Percentiles rank a stretch among this genome's conserved stretches.
Conservation (phyloP, 53 echinoderm and acorn worm genomes). For the Apostichopus leukothele region DNA sequence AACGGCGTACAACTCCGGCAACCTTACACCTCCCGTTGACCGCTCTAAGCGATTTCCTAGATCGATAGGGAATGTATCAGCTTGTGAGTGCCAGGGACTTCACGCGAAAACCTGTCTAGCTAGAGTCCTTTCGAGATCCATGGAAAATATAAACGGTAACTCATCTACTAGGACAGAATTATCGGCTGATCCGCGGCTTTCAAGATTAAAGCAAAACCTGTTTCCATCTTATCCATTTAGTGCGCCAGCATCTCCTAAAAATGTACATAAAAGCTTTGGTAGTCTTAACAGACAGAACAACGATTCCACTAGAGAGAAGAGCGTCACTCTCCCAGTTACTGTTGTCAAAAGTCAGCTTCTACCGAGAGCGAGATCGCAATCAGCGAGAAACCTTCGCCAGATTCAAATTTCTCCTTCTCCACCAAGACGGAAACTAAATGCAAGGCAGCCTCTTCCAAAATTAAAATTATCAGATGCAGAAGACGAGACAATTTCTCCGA, state of each 20-base stretch:
- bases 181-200: not conserved
- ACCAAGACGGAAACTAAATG: conserved; percentile 2
- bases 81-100: conserved; percentile 9
- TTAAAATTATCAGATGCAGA: conserved; percentile 19
- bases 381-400: conserved; percentile 18
- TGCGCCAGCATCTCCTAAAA: conserved; percentile 24
- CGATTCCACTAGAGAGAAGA: not conserved
- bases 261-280: conserved; percentile 8
- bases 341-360: conserved; percentile 15
- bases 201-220: not conserved
- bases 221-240: conserved; percentile 16
- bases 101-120: not conserved
- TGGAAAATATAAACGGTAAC: conserved; percentile 27
- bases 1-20: not conserved
- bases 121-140: not conserved
- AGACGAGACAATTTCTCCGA: not conserved
- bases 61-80: not conserved
- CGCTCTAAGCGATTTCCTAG: conserved; percentile 15
- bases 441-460: conserved; percentile 16
- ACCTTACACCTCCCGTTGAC: conserved; percentile 37
- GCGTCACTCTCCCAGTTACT: not conserved
- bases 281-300: not conserved
- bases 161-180: not conserved
- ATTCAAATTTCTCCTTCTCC: conserved; percentile 5
- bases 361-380: conserved; percentile 16